These are phyloP conservation scores for Tonatia bakeri DNA, from an alignment of 2,113 vertebrate genomes.

Conservation along the genomic window DNA sequence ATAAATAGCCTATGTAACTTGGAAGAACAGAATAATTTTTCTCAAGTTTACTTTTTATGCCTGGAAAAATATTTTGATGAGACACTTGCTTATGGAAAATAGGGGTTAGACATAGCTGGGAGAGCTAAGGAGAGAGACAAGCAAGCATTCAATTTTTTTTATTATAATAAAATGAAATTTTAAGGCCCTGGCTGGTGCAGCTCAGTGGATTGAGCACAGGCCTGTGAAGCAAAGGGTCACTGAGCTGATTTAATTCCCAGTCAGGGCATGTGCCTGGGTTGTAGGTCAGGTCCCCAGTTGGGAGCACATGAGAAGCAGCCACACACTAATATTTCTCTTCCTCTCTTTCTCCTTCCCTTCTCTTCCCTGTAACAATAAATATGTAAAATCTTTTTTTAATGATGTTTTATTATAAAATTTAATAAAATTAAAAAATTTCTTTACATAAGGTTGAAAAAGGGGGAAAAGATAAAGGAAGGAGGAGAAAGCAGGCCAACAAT, in stretches of 20 bases:
- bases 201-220: too few species aligned
- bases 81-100: background rate
- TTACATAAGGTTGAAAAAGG: background rate
- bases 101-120: background rate
- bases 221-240: too few species aligned
- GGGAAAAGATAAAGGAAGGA: background rate
- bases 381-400: background rate
- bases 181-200: too few species aligned
- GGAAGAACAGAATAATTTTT: background rate
- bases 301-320: too few species aligned
- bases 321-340: too few species aligned
- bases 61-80: background rate
- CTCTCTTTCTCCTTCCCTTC: too few species aligned
- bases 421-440: background rate
- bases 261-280: too few species aligned
- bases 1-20: background rate
- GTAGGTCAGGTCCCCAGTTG: too few species aligned
- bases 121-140: background rate
- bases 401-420: background rate
- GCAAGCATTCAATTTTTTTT: background rate
- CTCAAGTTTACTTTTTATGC: background rate
- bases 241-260: too few species aligned
- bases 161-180: background rate
- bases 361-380: too few species aligned
- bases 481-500: background rate